These are phyloP conservation scores for Mya arenaria DNA, from an alignment of 1,140 invertebrate species.

Conservation along the genomic window DNA sequence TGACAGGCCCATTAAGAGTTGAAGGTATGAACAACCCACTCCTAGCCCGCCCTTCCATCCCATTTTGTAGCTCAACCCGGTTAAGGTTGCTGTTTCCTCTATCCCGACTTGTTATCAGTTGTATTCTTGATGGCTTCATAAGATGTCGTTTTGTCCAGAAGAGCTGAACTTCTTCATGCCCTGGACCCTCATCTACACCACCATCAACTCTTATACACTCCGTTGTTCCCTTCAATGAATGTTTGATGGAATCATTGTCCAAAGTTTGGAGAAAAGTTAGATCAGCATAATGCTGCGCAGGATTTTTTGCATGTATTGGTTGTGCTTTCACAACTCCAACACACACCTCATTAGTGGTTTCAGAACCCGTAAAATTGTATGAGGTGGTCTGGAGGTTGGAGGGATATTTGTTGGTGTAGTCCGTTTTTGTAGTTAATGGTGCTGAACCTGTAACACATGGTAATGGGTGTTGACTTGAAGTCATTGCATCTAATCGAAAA, in stretches of 20 bases:
- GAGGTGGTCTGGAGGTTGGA: slow-evolving; percentile 14
- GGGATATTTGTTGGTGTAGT: slow-evolving; percentile 12
- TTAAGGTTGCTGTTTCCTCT: not conserved
- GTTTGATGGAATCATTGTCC: not conserved
- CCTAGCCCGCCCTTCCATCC: slow-evolving; percentile 11
- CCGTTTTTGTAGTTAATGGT: slow-evolving; percentile 10
- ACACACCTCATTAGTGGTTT: slow-evolving; percentile 13
- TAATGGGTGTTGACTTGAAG: slow-evolving; percentile 7
- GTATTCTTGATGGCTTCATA: not conserved
- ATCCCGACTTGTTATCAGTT: slow-evolving; percentile 10
- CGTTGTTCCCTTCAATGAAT: not conserved
- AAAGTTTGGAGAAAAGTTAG: not conserved
- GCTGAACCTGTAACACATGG: not conserved
- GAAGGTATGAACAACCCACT: slow-evolving; percentile 15
- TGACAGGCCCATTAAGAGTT: not conserved
- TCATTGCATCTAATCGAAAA: slow-evolving; percentile 10
- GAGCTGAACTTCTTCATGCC: slow-evolving; percentile 7
- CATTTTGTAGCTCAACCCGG: slow-evolving; percentile 9
- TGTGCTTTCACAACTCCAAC: slow-evolving; percentile 14
- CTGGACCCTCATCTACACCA: slow-evolving; percentile 4
- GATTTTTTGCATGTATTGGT: slow-evolving; percentile 14
- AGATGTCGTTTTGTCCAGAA: slow-evolving; percentile 22
- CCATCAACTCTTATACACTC: slow-evolving; percentile 7
- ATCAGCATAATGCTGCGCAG: slow-evolving; percentile 12
- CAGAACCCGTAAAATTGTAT: slow-evolving; percentile 8